Evolutionary conservation across 2,113 vertebrate species (phyloP).

Genomic region (Indicator indicator): DNA sequence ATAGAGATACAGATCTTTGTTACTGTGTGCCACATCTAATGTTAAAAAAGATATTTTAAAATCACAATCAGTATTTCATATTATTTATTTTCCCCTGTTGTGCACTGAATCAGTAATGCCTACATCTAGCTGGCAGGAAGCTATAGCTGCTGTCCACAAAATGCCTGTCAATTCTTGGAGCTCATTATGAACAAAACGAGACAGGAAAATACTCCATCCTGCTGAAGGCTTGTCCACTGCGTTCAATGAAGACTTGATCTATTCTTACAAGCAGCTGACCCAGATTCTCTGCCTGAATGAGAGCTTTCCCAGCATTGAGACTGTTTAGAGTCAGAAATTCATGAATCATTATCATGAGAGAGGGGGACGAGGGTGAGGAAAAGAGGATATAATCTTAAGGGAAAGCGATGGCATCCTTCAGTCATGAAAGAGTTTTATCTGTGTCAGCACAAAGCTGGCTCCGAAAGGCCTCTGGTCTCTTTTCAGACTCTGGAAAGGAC

Average conservation of each 20-base stretch:
- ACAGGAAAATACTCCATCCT: neutral
- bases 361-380: accelerated
- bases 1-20: neutral
- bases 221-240: neutral
- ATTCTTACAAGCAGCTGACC: constrained; percentile 66
- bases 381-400: neutral
- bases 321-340: constrained; percentile 33
- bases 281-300: constrained; percentile 66
- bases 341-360: neutral
- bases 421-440: neutral
- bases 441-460: neutral
- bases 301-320: constrained; percentile 41
- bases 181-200: neutral
- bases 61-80: neutral
- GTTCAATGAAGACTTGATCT: constrained; percentile 19
- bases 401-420: neutral
- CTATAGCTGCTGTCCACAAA: neutral
- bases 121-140: neutral
- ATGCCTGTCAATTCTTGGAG: neutral
- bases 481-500: neutral
- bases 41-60: neutral
- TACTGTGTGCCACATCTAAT: neutral
- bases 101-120: neutral
- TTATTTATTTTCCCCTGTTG: neutral
- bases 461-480: neutral